Percentiles rank a stretch among this genome's conserved stretches.
Conservation (phyloP, 2,797 vertebrate species). For the Clarias fuscus region DNA sequence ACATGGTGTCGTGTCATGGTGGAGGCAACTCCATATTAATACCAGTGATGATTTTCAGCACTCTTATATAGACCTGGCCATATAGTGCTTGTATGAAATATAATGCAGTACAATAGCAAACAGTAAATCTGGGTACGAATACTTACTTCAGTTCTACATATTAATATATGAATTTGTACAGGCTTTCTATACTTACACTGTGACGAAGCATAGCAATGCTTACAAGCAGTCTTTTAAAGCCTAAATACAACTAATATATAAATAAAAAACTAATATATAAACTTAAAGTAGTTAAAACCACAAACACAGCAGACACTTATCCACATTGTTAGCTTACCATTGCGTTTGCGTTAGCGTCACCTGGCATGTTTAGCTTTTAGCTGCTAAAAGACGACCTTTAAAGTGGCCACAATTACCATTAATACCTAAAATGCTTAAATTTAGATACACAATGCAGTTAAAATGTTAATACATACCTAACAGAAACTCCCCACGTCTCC, state of each 20-base stretch:
- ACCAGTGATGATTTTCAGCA: not conserved
- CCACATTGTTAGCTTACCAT: conserved; percentile 10
- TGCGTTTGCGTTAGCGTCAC: not conserved
- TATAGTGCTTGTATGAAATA: not conserved
- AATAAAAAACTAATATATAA: not conserved
- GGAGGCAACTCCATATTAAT: not conserved
- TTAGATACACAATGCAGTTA: not conserved
- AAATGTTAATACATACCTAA: conserved; percentile 20
- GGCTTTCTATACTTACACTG: too few relatives aligned
- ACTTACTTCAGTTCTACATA: too few relatives aligned
- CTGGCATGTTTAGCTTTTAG: not conserved
- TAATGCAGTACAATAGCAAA: too few relatives aligned
- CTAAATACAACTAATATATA: too few relatives aligned
- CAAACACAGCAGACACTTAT: not conserved
- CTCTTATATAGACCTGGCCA: too few relatives aligned
- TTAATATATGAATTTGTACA: too few relatives aligned
- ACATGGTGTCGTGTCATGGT: too few relatives aligned
- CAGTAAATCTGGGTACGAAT: too few relatives aligned
- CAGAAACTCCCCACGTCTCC: not conserved
- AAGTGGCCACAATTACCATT: too few relatives aligned
- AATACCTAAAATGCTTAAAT: not conserved
- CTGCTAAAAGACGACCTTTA: not conserved
- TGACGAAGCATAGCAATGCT: too few relatives aligned
- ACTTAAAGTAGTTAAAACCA: not conserved
- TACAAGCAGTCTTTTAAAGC: too few relatives aligned